Conservation (phyloP, 2,888 invertebrate species). For the Tetrapedia diversipes region DNA sequence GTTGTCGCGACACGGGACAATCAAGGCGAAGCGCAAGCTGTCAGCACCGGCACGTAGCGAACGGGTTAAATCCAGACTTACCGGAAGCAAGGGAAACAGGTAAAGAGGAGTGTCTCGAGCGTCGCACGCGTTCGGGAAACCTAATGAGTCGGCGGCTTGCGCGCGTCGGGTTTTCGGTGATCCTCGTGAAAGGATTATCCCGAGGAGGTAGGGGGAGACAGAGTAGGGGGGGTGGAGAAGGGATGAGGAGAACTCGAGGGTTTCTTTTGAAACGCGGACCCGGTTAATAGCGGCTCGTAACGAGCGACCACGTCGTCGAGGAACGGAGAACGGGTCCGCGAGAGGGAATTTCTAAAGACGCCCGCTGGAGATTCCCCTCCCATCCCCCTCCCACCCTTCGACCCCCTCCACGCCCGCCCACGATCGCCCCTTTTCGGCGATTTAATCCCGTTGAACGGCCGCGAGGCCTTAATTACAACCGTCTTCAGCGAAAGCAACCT, state of each 20-base stretch:
- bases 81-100: not conserved
- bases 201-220: not conserved
- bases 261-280: conserved; percentile 33
- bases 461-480: conserved; percentile 42
- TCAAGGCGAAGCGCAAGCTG: no score
- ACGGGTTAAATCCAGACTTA: no score
- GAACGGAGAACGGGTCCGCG: conserved; percentile 16
- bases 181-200: conserved; percentile 25
- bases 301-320: conserved; percentile 32
- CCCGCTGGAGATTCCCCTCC: not conserved
- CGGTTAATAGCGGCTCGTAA: conserved; percentile 48
- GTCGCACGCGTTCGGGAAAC: not conserved
- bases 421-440: conserved; percentile 31
- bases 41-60: no score
- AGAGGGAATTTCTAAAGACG: conserved; percentile 42
- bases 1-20: no score
- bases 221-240: not conserved
- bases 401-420: no score
- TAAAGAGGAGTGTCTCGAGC: not conserved
- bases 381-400: no score
- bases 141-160: conserved; percentile 10
- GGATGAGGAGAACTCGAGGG: not conserved
- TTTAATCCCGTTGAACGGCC: conserved; percentile 47
- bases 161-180: conserved; percentile 4
- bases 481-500: not conserved